Base-by-base conservation (phyloP, 2,888 invertebrate genomes). In the Microctonus aethiopoides region DNA sequence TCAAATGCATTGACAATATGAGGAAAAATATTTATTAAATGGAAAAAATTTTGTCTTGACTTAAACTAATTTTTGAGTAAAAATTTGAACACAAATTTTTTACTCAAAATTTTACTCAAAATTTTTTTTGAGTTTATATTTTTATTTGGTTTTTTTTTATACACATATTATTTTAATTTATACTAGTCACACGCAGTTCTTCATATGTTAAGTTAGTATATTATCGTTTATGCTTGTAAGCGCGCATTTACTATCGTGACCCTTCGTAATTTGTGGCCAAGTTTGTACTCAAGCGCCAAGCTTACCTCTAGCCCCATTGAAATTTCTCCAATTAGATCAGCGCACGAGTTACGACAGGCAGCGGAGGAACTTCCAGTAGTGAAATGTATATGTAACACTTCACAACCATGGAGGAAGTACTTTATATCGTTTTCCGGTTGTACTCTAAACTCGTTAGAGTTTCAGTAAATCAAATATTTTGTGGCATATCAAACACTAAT, bases 281-380 rank as follows among this genome's bases (percentile, higher is more conserved):
- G 77, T 82, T 81, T 79, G 74, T 66, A 71, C 57, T 62, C 54
- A 39, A 54, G 52, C 26, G 57, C 39, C 32, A 26, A 32, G 34
- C 62, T 52, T 60, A n/a, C 24, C 52, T 61, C 57, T 61, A 72
- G 73, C 65, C 71, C 72, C 72, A 79, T 78, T 76, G 79, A 81
- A 80, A 80, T 82, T 78, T 76, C 71, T 73, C 75, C 78, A 81
- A 83, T 83, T 83, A 81, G 71, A 79, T 74, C 72, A 70, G 56
- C 70, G 61, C 74, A 74, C 79, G n/a, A 78, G 78, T 81, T 79
- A 74, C 72, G 61, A 66, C 51, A 20, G n/a, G n/a, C n/a, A n/a
- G n/a, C n/a, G n/a, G n/a, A n/a, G n/a, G n/a, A n/a, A n/a, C n/a
- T n/a, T n/a, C n/a, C n/a, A n/a, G n/a, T n/a, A n/a, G n/a, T n/a